Conservation (phyloP, 1,140 invertebrate species). For the Heliconius hermathena region DNA sequence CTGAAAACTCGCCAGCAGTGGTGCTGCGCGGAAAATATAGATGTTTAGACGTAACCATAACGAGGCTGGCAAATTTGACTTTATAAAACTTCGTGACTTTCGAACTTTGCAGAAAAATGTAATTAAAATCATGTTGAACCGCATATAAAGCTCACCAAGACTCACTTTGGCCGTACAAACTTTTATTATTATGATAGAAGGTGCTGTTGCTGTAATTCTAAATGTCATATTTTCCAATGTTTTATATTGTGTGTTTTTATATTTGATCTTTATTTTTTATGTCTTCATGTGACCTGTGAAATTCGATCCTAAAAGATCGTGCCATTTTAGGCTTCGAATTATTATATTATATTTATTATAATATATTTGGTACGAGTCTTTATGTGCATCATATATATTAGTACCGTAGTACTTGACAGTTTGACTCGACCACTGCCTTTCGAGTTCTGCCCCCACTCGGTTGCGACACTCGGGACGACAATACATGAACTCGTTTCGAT, state of each 20-base stretch:
- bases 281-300: too few relatives aligned
- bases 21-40: background rate
- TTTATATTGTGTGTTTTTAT: background rate
- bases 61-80: constrained; percentile 12
- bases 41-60: background rate
- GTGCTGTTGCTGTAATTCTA: background rate
- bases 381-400: too few relatives aligned
- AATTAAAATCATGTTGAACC: constrained; percentile 5
- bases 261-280: too few relatives aligned
- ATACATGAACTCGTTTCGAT: too few relatives aligned
- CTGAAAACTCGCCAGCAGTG: background rate
- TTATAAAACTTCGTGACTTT: constrained; percentile 1
- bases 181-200: constrained; percentile 9
- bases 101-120: background rate
- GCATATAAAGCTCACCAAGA: background rate
- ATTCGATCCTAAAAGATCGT: too few relatives aligned
- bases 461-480: too few relatives aligned
- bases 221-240: background rate
- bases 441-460: too few relatives aligned
- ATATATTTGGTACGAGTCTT: too few relatives aligned
- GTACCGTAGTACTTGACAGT: too few relatives aligned
- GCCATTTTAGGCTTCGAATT: too few relatives aligned
- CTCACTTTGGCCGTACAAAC: background rate
- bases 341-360: too few relatives aligned
- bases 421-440: too few relatives aligned